Evolutionary conservation across 2,113 vertebrate species (phyloP), one percentile per base, ranked within the genome.

Genomic region (Galbula dea): DNA sequence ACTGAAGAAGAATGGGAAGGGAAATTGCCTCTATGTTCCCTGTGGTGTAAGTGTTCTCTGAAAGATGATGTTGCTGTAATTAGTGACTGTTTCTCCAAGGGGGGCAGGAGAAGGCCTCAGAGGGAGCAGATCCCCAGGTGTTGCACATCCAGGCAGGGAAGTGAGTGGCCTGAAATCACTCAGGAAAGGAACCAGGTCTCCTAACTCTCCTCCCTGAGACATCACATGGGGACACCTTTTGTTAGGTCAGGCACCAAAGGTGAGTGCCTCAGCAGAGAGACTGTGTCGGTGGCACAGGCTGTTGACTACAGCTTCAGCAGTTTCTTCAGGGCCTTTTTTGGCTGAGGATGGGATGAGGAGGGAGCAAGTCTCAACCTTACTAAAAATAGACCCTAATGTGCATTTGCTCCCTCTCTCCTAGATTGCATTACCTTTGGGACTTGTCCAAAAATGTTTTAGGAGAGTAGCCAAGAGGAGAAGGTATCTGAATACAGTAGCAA

Each of bases 341-440:
- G 48, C 69, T 58, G 54, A 78, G 52, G 80, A 61, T 75, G 45
- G 59, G 24, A 55, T 32, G 18, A 22, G 8, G 15, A 17, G 23
- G n/a, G 8, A 43, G 12, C 22, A 49, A 36, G 77, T 75, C 79
- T 79, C 90, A 86, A 66, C 24, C 57, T 76, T 54, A 87, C 90
- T 90, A 94, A 90, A 94, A 93, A 94, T 93, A 95, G 86, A 68
- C 30, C 45, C 54, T 36, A 45, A 37, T 51, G 58, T 76, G 18
- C 34, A 43, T 66, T 79, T 0, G 1, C 71, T 90, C 57, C 37
- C 37, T 84, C 83, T 79, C 62, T 82, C 37, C 81, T 69, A 58
- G 48, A 63, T 43, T 87, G 55, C 75, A 63, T 89, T 93, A 77
- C 71, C 67, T 88, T 39, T 93, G 91, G 54, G 57, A 54, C 55